A percentile compares a stretch with the other conserved stretches of the same genome.
Conservation (phyloP, 30 jellyfish, hydroid and myxozoan species). For the Mastigias papua region DNA sequence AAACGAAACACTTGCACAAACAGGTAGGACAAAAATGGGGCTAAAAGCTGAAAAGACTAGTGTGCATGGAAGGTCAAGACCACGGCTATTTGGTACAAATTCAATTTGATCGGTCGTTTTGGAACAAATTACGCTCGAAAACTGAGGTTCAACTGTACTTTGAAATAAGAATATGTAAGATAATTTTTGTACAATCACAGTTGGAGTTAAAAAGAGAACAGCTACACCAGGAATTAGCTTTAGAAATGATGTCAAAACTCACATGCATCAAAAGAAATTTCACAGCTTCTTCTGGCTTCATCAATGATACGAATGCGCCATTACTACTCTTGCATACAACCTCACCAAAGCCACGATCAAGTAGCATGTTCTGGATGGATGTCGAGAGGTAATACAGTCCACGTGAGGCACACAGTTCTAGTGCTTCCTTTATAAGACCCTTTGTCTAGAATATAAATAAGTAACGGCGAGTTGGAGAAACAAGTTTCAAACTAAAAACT, state of each 20-base stretch:
- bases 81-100: no score
- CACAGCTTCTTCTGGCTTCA: constrained; percentile 89
- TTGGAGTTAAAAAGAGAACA: no score
- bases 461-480: not conserved
- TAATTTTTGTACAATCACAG: no score
- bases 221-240: no score
- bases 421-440: constrained; percentile 76
- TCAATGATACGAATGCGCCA: constrained; percentile 70
- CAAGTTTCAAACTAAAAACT: not conserved
- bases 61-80: no score
- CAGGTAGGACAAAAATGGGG: not conserved
- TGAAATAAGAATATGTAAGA: no score
- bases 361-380: constrained; percentile 75
- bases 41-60: no score
- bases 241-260: no score
- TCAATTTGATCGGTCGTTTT: no score
- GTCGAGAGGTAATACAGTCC: constrained; percentile 65
- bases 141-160: no score
- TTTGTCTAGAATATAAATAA: constrained; percentile 55
- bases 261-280: constrained; percentile 78
- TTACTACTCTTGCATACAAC: constrained; percentile 59
- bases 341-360: constrained; percentile 90
- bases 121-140: no score
- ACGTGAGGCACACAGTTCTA: constrained; percentile 67
- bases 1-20: not conserved